Conservation (phyloP, 2,113 vertebrate species). For the Otolemur garnettii region DNA sequence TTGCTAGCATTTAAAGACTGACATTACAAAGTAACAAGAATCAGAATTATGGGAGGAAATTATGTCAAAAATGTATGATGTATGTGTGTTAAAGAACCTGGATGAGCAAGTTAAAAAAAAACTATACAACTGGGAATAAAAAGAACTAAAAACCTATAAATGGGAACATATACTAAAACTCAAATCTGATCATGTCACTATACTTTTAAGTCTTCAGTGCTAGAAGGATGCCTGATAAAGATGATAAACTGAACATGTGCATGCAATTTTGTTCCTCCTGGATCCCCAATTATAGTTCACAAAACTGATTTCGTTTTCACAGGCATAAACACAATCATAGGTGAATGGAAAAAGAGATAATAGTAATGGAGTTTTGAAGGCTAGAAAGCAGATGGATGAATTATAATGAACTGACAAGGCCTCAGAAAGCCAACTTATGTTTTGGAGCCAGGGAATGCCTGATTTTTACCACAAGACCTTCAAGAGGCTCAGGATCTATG, state of each 20-base stretch:
- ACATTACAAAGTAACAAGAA: neutral
- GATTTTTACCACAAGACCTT: constrained; percentile 6
- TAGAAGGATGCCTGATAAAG: neutral
- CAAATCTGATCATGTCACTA: neutral
- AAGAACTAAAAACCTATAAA: constrained; percentile 3
- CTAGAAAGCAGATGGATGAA: constrained; percentile 20
- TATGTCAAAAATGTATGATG: constrained; percentile 9
- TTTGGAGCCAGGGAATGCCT: neutral
- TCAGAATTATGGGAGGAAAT: constrained; percentile 24
- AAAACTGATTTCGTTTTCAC: constrained; percentile 42
- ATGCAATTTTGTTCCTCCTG: neutral
- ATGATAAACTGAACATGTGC: neutral
- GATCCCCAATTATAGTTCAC: constrained; percentile 15
- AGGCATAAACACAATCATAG: neutral
- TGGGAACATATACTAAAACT: neutral
- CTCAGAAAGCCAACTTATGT: neutral
- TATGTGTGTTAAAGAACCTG: neutral
- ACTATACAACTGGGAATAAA: constrained; percentile 6
- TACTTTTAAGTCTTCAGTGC: neutral
- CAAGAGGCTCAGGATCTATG: neutral
- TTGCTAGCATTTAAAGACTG: constrained; percentile 35
- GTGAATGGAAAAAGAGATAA: constrained; percentile 41
- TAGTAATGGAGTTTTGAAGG: neutral
- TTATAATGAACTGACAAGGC: neutral
- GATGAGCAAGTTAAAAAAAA: constrained; percentile 31